Percentiles rank a stretch among this genome's conserved stretches.
Conservation (phyloP, 1,140 invertebrate genomes). For the Tetragonula clypearis region DNA sequence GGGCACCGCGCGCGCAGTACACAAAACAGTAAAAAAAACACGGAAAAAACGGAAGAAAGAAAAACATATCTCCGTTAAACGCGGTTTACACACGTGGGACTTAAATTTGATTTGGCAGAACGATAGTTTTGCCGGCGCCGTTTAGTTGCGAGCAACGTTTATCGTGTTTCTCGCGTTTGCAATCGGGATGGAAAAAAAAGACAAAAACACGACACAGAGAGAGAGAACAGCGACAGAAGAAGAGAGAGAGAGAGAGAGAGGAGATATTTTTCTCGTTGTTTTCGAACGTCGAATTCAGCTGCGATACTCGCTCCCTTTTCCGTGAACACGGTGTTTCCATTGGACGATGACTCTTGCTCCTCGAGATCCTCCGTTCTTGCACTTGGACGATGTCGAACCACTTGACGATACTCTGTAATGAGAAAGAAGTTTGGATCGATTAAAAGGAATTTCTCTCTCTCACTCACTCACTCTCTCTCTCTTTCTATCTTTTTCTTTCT, state of each 20-base stretch:
- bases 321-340: conserved; percentile 27
- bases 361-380: conserved; percentile 9
- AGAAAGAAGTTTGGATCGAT: conserved; percentile 23
- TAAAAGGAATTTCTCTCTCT: not conserved
- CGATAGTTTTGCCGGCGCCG: conserved; percentile 9
- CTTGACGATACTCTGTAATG: conserved; percentile 32
- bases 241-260: not conserved
- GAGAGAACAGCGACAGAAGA: not conserved
- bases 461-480: no score
- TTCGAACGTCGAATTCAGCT: conserved; percentile 35
- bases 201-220: not conserved
- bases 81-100: conserved; percentile 35
- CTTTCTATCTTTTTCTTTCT: no score
- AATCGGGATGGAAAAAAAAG: not conserved
- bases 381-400: conserved; percentile 15
- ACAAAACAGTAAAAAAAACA: no score
- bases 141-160: not conserved
- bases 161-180: conserved; percentile 18
- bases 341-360: conserved; percentile 16
- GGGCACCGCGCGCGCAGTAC: no score
- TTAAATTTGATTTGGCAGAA: conserved; percentile 34
- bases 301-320: conserved; percentile 4
- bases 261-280: not conserved
- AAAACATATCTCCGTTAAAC: not conserved
- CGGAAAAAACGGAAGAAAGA: not conserved